A percentile compares a stretch with the other conserved stretches of the same genome.
Evolutionary conservation across 2,888 invertebrate genomes (phyloP).

Genomic region (Xylota segnis): DNA sequence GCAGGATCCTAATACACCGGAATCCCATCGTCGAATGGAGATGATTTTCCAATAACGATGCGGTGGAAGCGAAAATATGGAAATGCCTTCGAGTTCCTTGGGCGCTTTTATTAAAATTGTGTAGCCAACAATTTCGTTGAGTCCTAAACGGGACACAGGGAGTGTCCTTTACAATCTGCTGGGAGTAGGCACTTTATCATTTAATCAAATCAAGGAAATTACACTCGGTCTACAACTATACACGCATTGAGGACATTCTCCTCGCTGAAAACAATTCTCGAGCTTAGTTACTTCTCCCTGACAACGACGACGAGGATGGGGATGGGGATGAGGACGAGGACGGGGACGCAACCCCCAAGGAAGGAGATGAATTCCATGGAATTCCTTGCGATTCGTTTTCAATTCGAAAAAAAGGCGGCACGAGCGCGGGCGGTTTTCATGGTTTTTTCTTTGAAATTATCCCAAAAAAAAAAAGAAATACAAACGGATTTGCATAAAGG

Average conservation of each 20-base stretch:
- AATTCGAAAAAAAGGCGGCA: conserved; percentile 2
- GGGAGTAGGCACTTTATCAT: conserved; percentile 46
- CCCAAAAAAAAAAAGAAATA: neutral
- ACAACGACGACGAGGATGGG: neutral
- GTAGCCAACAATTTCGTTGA: conserved; percentile 3
- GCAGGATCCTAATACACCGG: conserved; percentile 8
- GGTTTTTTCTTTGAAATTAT: neutral
- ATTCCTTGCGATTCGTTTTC: conserved; percentile 8
- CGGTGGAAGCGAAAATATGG: conserved; percentile 25
- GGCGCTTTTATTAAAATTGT: conserved; percentile 45
- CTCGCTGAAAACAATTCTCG: neutral
- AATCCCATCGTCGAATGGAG: neutral
- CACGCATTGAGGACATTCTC: conserved; percentile 24
- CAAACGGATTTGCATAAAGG: conserved; percentile 24
- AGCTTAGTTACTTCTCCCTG: neutral
- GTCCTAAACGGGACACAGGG: neutral
- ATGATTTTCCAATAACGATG: conserved; percentile 45
- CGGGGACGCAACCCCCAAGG: neutral
- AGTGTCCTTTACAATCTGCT: neutral
- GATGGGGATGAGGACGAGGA: neutral
- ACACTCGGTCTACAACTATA: conserved; percentile 38
- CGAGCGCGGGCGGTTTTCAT: neutral
- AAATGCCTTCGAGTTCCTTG: conserved; percentile 35
- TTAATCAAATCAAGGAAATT: conserved; percentile 59
- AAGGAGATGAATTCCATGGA: neutral